Base-by-base conservation (phyloP, 2,797 vertebrate genomes). In the Sebastes aleutianus region DNA sequence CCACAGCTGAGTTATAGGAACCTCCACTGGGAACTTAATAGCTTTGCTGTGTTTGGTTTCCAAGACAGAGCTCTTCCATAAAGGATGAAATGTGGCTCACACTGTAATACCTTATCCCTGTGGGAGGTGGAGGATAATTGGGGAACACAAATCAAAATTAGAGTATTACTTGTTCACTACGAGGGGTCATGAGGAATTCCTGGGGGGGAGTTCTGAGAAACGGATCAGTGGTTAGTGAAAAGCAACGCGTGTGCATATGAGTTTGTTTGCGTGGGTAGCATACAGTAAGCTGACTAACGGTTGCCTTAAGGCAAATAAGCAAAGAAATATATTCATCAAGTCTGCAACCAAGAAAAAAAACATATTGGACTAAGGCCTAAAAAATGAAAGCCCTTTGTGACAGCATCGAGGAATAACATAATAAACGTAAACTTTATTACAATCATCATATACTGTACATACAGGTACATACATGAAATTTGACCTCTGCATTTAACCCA, bases 121-220 rank as follows among this genome's bases (percentile, higher is more conserved):
- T 34, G 57, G 90, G 90, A 84, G 85, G 34, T 53, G 56, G 36
- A 57, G 27, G 54, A 91, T 83, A 91, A 92, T 87, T 74, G 76
- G 58, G 50, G 59, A 78, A 72, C 88, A 93, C 89, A 92, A 91
- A 93, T 93, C 88, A 91, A 87, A 92, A 91, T 90, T 88, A 87
- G 89, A 61, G 16, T 70, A 67, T 82, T 68, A 62, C 73, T 83
- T 91, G 88, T 89, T 92, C 82, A 31, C 88, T 16, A 13, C 16
- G 18, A 77, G 84, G 80, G 89, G 82, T 87, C 71, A 16, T 39
- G 66, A 73, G 61, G 80, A 74, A 86, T 83, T 83, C 73, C 76
- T 66, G 58, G 34, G 22, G 70, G 24, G 47, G 10, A 43, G 64
- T 56, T 77, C 70, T 79, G 54, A 64, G 70, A 70, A 71, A 68